Evolutionary conservation across 2,797 vertebrate species (phyloP).

Genomic region (Sebastes nivosus): DNA sequence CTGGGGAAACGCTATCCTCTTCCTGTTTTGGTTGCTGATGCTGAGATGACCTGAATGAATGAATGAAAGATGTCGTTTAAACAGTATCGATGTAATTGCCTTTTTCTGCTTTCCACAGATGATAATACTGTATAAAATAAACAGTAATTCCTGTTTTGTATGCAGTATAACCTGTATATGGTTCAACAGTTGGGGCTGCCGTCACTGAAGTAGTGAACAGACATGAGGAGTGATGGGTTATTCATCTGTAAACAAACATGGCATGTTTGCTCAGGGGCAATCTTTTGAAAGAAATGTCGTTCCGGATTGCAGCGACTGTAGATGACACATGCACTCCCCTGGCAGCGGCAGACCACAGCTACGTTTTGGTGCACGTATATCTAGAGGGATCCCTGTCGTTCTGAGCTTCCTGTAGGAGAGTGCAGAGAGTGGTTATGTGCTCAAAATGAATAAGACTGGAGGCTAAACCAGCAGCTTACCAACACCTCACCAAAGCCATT

Average conservation of each 20-base stretch:
- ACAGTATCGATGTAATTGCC: not conserved
- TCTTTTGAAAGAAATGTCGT: slow-evolving; percentile 72
- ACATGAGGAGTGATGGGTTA: slow-evolving; percentile 64
- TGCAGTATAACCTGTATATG: slow-evolving; percentile 26
- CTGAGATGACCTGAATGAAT: not conserved
- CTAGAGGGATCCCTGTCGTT: slow-evolving; percentile 40
- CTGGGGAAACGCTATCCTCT: not conserved
- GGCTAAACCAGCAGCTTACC: slow-evolving; percentile 56
- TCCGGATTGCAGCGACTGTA: slow-evolving; percentile 45
- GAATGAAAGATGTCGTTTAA: not conserved
- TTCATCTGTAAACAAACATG: slow-evolving; percentile 74
- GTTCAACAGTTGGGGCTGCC: slow-evolving; percentile 56
- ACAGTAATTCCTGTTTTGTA: not conserved
- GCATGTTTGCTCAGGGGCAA: slow-evolving; percentile 62
- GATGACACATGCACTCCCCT: slow-evolving; percentile 64
- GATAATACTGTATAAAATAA: slow-evolving; percentile 7
- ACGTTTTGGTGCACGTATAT: slow-evolving; percentile 45
- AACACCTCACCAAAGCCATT: slow-evolving; percentile 60
- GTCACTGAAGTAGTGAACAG: slow-evolving; percentile 21
- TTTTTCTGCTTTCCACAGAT: not conserved
- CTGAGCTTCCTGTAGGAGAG: slow-evolving; percentile 11
- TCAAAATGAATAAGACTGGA: slow-evolving; percentile 46
- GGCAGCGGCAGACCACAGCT: slow-evolving; percentile 49
- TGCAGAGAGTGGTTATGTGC: slow-evolving; percentile 28
- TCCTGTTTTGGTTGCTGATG: not conserved